Conservation (phyloP, 2,888 invertebrate genomes). For the Marronus borbonicus region DNA sequence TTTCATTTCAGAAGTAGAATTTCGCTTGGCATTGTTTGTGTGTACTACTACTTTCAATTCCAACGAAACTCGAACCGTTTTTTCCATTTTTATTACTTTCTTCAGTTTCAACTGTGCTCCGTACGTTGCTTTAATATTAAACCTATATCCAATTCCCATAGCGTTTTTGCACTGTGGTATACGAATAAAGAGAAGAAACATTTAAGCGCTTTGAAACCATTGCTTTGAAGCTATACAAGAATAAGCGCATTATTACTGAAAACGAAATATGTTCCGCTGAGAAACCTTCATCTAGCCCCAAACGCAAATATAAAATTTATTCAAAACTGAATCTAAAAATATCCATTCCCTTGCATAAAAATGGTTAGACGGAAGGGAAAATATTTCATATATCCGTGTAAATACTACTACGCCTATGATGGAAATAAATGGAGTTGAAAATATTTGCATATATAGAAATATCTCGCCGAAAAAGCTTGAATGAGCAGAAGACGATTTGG, state of each 20-base stretch:
- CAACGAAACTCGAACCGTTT: no score
- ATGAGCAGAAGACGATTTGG: constrained; percentile 6
- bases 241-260: constrained; percentile 4
- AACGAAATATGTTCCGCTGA: constrained; percentile 3
- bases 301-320: constrained; percentile 39
- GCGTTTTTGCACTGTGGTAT: no score
- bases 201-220: constrained; percentile 10
- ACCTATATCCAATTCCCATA: neutral
- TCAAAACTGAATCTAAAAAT: constrained; percentile 38
- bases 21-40: neutral
- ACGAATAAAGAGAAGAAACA: neutral
- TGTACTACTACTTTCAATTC: no score
- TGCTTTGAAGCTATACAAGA: neutral
- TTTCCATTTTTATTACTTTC: no score
- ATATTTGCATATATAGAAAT: constrained; percentile 25
- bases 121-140: neutral
- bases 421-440: constrained; percentile 31
- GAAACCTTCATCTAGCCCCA: neutral
- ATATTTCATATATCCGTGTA: constrained; percentile 19
- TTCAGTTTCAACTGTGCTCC: neutral
- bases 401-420: neutral
- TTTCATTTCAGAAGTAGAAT: no score
- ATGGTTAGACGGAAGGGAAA: constrained; percentile 13
- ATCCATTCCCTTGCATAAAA: constrained; percentile 21
- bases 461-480: constrained; percentile 4